A percentile compares a stretch with the other conserved stretches of the same genome.
phyloP scores from a whole-genome alignment of 1,140 invertebrate species.

The Thaumatotibia leucotreta region DNA sequence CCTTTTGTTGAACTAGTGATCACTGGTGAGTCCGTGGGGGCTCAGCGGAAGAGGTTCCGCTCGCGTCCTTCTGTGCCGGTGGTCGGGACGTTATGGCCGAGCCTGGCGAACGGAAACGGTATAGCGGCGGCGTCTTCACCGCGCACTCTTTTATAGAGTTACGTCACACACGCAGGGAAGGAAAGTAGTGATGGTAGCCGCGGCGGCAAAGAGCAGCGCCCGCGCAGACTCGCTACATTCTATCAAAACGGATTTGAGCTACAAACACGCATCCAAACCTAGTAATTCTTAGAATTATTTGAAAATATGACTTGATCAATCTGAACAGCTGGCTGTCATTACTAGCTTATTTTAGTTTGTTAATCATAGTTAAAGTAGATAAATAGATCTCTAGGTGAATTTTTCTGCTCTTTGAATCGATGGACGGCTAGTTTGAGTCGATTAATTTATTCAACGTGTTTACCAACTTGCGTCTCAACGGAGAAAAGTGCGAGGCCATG shows the following conservation, averaged over 20 bases:
- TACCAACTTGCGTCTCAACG: conserved; percentile 49
- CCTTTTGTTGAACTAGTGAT: conserved; percentile 59
- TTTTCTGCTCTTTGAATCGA: conserved; percentile 41
- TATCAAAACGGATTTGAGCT: not conserved
- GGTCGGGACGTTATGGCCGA: conserved; percentile 59
- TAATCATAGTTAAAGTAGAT: not conserved
- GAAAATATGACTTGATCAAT: not conserved
- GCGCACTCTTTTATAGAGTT: conserved; percentile 75
- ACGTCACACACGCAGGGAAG: conserved; percentile 71
- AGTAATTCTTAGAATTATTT: not conserved
- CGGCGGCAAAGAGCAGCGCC: conserved; percentile 48
- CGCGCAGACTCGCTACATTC: conserved; percentile 34
- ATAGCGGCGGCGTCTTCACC: conserved; percentile 72
- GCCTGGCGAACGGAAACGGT: conserved; percentile 69
- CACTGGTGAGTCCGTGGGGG: conserved; percentile 63
- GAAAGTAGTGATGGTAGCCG: conserved; percentile 73
- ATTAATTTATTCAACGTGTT: conserved; percentile 72
- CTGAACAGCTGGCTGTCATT: not conserved
- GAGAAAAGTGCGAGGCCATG: conserved; percentile 61
- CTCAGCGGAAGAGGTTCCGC: conserved; percentile 68
- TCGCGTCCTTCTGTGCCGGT: conserved; percentile 59
- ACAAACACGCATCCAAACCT: not conserved
- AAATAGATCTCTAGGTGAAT: not conserved
- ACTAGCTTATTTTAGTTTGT: not conserved
- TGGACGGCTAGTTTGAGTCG: conserved; percentile 54